Conservation (phyloP, 2,888 invertebrate species). For the Vanessa cardui region DNA sequence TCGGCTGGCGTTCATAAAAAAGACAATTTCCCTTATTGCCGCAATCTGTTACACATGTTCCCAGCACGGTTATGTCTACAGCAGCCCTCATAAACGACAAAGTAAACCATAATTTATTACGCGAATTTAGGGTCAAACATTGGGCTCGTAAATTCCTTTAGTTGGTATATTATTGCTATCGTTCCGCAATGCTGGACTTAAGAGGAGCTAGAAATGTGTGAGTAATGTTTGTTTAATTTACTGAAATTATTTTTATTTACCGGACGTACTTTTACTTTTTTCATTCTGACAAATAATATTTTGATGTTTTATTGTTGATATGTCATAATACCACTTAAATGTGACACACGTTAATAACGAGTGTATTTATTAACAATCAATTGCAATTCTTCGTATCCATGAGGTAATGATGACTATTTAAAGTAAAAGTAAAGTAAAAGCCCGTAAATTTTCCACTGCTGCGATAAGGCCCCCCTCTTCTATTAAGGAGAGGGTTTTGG, state of each 20-base stretch:
- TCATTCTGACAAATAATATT: no score
- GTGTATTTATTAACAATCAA: no score
- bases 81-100: slow-evolving; percentile 81
- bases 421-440: no score
- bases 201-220: slow-evolving; percentile 1
- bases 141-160: slow-evolving; percentile 72
- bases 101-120: slow-evolving; percentile 81
- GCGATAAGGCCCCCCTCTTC: no score
- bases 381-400: no score
- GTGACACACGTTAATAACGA: no score
- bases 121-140: slow-evolving; percentile 79
- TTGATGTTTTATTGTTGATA: no score
- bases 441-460: no score
- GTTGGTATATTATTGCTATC: slow-evolving; percentile 46
- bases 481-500: no score
- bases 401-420: no score
- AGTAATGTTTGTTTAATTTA: slow-evolving; percentile 7
- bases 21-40: slow-evolving; percentile 82
- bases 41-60: slow-evolving; percentile 81
- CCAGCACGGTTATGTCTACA: slow-evolving; percentile 72
- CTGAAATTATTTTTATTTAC: slow-evolving; percentile 1
- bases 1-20: slow-evolving; percentile 79
- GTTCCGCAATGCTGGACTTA: slow-evolving; percentile 17
- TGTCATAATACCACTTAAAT: no score
- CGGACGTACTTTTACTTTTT: not conserved